Conservation (phyloP, 2,888 invertebrate species). For the Athripsodes cinereus region DNA sequence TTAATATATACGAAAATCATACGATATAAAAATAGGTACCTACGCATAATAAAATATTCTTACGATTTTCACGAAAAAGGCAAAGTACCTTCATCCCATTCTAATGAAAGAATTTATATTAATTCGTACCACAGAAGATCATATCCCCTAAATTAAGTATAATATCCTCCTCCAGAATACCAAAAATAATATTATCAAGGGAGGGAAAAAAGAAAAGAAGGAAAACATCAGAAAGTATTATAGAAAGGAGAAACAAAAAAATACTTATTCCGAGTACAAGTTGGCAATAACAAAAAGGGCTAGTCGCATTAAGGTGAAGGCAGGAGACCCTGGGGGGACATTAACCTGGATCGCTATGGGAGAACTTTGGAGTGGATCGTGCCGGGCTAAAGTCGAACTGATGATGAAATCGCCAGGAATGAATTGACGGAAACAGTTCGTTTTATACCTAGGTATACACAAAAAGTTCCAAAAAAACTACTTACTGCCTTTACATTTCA, state of each 20-base stretch:
- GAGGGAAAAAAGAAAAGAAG: neutral
- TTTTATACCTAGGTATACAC: no score
- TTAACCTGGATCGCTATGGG: slow-evolving; percentile 9
- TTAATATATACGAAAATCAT: no score
- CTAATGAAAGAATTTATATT: neutral
- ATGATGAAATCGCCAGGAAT: neutral
- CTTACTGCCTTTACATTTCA: no score
- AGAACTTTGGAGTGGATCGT: neutral
- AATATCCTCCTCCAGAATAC: neutral
- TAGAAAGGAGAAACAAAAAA: neutral
- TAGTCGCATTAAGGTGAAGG: neutral
- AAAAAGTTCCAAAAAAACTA: no score
- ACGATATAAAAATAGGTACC: no score
- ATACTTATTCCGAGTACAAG: neutral
- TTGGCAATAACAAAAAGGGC: neutral
- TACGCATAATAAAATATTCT: no score
- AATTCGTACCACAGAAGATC: neutral
- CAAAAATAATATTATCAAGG: neutral
- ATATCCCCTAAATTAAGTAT: neutral
- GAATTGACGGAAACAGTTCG: no score
- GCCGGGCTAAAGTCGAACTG: neutral
- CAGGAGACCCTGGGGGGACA: slow-evolving; percentile 3
- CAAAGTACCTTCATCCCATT: no score
- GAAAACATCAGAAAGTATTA: neutral
- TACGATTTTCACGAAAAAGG: no score